Evolutionary conservation across 2,888 invertebrate genomes (phyloP), one percentile per base, ranked within the genome.

Genomic region (Salticus scenicus): DNA sequence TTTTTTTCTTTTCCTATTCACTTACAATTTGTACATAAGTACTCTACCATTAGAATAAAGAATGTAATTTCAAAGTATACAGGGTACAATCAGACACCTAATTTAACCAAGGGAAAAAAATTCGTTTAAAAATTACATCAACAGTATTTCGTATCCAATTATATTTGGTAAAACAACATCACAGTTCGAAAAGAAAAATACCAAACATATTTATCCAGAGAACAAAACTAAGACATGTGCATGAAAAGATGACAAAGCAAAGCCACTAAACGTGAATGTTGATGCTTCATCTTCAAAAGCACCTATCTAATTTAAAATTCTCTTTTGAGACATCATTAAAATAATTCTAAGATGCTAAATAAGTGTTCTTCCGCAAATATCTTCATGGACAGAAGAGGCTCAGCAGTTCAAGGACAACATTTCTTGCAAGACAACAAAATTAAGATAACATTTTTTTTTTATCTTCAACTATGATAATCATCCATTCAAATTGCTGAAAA

Each of bases 331-430:
- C 72, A 79, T 72, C 47, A 51, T 79, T 72, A 63, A 57, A 20
- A 57, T 24, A 57, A 57, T 69, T 73, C 66, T 71, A 71, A 42
- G 41, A 31, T 79, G 42, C 64, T 67, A 76, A 76, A 67, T 69
- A 76, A 14, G 28, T 31, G 67, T 42, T 64, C 47, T 51, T 30
- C 47, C 67, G 67, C 28, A 42, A 24, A 47, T 69, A 66, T 41
- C 30, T 57, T 28, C 67, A 66, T 79, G 79, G 79, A 79, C 79
- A 79, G 79, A n/a, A n/a, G n/a, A 79, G 79, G 72, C 79, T 72
- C 20, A 71, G 33, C 27, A 24, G n/a, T 47, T 66, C 17, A 66
- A 66, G 31, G 31, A 66, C 30, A 66, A 66, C 12, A 28, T 66
- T 66, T 31, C 1, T 17, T 24, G 20, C 24, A 17, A 57, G 17